phyloP scores from a whole-genome alignment of 2,888 invertebrate species.

The Diadromus collaris region DNA sequence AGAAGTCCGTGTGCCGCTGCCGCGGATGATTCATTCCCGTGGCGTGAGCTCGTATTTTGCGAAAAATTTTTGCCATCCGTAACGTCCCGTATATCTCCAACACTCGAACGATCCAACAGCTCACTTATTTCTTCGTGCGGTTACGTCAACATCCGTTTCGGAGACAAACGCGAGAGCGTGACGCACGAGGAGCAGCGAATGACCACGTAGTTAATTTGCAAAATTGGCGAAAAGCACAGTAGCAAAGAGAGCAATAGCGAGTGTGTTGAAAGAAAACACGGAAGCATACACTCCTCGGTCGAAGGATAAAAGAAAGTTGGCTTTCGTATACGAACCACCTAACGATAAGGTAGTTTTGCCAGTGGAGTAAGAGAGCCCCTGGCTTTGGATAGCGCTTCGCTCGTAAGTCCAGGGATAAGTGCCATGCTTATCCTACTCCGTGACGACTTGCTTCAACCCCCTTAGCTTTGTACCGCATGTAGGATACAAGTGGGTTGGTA shows the following conservation, averaged over 20 bases:
- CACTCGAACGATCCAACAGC: background rate
- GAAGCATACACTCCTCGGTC: background rate
- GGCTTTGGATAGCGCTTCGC: slow-evolving; percentile 17
- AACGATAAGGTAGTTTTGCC: slow-evolving; percentile 1
- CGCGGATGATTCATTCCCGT: slow-evolving; percentile 46
- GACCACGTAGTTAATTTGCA: background rate
- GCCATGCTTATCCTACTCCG: slow-evolving; percentile 23
- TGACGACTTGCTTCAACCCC: slow-evolving; percentile 14
- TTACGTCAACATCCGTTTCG: slow-evolving; percentile 16
- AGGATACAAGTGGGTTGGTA: slow-evolving; percentile 23
- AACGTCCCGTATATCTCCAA: slow-evolving; percentile 18
- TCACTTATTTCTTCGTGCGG: background rate
- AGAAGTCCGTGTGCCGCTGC: slow-evolving; percentile 43
- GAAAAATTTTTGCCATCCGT: slow-evolving; percentile 44
- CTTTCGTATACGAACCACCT: background rate
- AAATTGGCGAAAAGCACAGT: background rate
- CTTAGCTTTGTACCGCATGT: slow-evolving; percentile 8
- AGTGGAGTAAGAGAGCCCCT: background rate
- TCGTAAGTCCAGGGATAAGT: slow-evolving; percentile 30
- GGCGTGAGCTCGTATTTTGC: slow-evolving; percentile 51
- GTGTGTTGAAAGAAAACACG: background rate
- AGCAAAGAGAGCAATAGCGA: background rate
- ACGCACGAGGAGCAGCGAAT: slow-evolving; percentile 11
- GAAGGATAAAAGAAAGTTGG: background rate
- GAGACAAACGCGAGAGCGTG: slow-evolving; percentile 27